Base-by-base conservation (phyloP, 2,113 vertebrate genomes). In the Leuciscus idus region DNA sequence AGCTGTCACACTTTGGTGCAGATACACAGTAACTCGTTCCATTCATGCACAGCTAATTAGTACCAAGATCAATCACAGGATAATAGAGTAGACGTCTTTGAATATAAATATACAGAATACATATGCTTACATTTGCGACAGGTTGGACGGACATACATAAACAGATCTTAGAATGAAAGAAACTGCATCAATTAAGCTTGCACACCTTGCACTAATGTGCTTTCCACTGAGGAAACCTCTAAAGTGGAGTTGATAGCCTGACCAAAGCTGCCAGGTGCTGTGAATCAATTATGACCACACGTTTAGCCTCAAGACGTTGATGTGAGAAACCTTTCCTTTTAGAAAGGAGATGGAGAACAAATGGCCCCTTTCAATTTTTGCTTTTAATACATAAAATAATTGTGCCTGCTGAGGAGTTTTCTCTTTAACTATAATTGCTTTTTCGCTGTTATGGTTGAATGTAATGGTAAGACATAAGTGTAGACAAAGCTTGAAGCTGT, bases 371-470 rank as follows among this genome's bases (percentile, higher is more conserved):
- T 36, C 8, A 80, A 5, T 48, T 82, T 70, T 66, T 70, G 9
- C 43, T 33, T 23, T 66, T 81, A 59, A 64, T 66, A 19, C 1
- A 1, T 33, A 10, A 82, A 82, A 82, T 82, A 52, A 82, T 52
- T 82, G 80, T 33, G 46, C 80, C 79, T 52, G 62, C 80, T 52
- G 80, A 82, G 62, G 28, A 82, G 62, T 68, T 82, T 80, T 68
- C 19, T 70, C 80, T 82, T 70, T 23, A 68, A 70, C 62, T 23
- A 43, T 43, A 82, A 82, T 70, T 70, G 46, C 80, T n/a, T 82
- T 28, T 7, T 43, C 6, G 26, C 62, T 52, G 59, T 64, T 81
- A 46, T 81, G n/a, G n/a, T 30, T 11, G 36, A 28, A 28, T 19
- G 28, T 82, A 82, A 82, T 70, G 62, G 80, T 30, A 9, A 10